These are phyloP conservation scores for Patella depressa DNA, from an alignment of 2,888 invertebrate species.

Conservation along the genomic window DNA sequence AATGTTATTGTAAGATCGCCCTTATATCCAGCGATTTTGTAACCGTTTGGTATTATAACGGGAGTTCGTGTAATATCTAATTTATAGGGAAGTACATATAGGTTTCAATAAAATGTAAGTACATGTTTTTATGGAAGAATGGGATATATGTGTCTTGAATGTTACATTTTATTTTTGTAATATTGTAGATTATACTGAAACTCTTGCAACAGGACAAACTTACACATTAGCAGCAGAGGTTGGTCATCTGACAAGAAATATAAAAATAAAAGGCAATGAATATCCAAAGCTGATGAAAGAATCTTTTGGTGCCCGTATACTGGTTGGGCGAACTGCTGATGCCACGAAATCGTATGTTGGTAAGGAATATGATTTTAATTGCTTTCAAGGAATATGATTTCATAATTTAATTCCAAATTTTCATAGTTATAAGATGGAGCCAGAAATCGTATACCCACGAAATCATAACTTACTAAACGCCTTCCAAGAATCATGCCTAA, in stretches of 20 bases:
- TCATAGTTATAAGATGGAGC: background rate
- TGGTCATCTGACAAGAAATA: slow-evolving; percentile 65
- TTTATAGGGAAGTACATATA: background rate
- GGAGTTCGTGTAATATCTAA: background rate
- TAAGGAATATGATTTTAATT: background rate
- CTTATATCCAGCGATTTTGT: too few relatives aligned
- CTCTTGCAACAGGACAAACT: slow-evolving; percentile 37
- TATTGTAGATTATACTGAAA: slow-evolving; percentile 41
- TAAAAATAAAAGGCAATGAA: slow-evolving; percentile 61
- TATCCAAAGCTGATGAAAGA: slow-evolving; percentile 46
- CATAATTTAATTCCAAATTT: background rate
- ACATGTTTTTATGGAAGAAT: background rate
- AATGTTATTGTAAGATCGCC: too few relatives aligned
- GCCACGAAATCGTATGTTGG: slow-evolving; percentile 25
- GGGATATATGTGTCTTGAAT: background rate
- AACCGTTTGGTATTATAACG: too few relatives aligned
- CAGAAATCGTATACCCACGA: background rate
- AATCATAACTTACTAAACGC: background rate
- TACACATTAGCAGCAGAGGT: slow-evolving; percentile 60
- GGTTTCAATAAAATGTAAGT: background rate
- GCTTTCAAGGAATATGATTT: background rate
- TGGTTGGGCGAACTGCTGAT: slow-evolving; percentile 50
- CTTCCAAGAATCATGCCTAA: too few relatives aligned
- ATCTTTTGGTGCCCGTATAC: slow-evolving; percentile 58
- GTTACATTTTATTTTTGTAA: background rate